Conservation (phyloP, 2,113 vertebrate genomes). For the Phoxinus phoxinus region DNA sequence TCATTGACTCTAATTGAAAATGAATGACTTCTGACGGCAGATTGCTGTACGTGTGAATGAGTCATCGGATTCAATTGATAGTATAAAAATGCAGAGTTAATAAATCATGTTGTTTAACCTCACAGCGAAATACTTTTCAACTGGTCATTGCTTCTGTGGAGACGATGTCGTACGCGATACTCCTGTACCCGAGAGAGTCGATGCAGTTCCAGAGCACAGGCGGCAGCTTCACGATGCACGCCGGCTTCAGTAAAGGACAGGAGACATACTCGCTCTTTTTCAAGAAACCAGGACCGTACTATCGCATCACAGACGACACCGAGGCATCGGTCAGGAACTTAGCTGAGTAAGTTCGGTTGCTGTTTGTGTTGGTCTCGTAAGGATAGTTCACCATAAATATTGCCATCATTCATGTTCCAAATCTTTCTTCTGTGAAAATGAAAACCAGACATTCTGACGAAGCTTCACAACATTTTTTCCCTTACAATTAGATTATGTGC, state of each 20-base stretch:
- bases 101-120: background rate
- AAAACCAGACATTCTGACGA: background rate
- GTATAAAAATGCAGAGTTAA: background rate
- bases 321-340: conserved; percentile 81
- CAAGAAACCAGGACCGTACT: conserved; percentile 76
- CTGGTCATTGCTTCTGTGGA: conserved; percentile 86
- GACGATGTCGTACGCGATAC: conserved; percentile 83
- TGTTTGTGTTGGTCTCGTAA: background rate
- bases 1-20: background rate
- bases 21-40: background rate
- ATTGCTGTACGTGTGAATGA: background rate
- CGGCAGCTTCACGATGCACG: conserved; percentile 68
- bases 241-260: conserved; percentile 87
- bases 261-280: conserved; percentile 74
- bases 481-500: too few species aligned
- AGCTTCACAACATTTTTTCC: too few species aligned
- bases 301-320: conserved; percentile 79
- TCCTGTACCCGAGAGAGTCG: conserved; percentile 87
- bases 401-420: too few species aligned
- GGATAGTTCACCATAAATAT: too few species aligned
- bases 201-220: conserved; percentile 82
- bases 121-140: conserved; percentile 94
- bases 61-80: background rate
- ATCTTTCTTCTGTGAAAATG: background rate
- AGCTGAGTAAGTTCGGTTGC: conserved; percentile 78